phyloP scores from a whole-genome alignment of 2,888 invertebrate species.

The Athalia cordata region DNA sequence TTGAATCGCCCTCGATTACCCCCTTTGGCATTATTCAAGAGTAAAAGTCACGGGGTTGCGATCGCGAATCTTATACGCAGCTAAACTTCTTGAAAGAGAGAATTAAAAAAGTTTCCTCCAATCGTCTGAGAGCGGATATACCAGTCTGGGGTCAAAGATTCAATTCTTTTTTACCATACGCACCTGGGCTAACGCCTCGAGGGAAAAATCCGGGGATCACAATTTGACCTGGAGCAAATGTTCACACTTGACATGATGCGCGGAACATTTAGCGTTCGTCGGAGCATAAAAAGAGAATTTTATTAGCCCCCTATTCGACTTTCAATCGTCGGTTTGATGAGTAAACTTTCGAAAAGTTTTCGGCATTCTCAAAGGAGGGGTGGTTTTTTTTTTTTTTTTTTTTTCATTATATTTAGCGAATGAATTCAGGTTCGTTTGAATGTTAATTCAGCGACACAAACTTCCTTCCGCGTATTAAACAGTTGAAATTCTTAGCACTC shows the following conservation, averaged over 20 bases:
- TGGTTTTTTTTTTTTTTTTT: too few relatives aligned
- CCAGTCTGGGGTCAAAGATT: constrained; percentile 21
- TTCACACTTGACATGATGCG: constrained; percentile 8
- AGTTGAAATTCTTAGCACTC: too few relatives aligned
- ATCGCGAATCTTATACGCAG: not conserved
- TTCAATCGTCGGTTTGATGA: not conserved
- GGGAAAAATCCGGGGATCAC: not conserved
- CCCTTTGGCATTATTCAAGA: constrained; percentile 2
- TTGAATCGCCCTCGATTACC: not conserved
- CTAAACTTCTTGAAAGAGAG: not conserved
- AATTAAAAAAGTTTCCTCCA: constrained; percentile 30
- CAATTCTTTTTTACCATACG: not conserved
- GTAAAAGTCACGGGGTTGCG: not conserved
- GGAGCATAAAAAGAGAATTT: constrained; percentile 18
- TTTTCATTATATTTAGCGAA: not conserved
- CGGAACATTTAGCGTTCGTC: constrained; percentile 25
- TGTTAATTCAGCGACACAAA: not conserved
- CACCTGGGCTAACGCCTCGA: constrained; percentile 18
- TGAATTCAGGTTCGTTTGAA: constrained; percentile 7
- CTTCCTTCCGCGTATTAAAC: not conserved
- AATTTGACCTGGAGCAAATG: not conserved
- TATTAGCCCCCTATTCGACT: not conserved
- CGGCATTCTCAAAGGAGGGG: not conserved
- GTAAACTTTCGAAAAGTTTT: not conserved
- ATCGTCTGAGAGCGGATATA: constrained; percentile 6